Evolutionary conservation across 2,113 vertebrate genomes (phyloP).

Genomic region (Pseudois nayaur): DNA sequence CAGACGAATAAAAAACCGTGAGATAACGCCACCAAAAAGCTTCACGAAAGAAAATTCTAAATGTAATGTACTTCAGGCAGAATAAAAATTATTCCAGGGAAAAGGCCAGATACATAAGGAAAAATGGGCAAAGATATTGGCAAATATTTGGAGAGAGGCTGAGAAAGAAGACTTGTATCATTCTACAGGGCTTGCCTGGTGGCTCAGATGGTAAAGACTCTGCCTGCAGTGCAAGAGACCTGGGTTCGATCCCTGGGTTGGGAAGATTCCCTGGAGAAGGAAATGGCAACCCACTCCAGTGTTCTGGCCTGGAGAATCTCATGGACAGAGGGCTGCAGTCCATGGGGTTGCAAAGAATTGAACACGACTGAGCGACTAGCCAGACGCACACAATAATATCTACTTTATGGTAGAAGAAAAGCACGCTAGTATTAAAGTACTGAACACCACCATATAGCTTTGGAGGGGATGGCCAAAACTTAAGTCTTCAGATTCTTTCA

Average conservation of each 20-base stretch:
- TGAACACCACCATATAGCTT: background rate
- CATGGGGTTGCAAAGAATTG: background rate
- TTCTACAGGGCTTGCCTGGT: background rate
- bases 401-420: background rate
- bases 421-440: background rate
- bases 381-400: background rate
- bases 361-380: background rate
- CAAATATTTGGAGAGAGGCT: background rate
- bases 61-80: background rate
- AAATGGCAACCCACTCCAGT: background rate
- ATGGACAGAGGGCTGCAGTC: background rate
- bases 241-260: background rate
- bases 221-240: background rate
- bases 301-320: background rate
- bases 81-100: background rate
- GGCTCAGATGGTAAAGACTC: background rate
- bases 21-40: background rate
- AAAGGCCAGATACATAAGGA: background rate
- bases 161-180: background rate
- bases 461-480: background rate
- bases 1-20: background rate
- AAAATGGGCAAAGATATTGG: background rate
- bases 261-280: background rate
- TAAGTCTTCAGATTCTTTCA: slow-evolving; percentile 12
- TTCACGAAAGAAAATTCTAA: background rate